phyloP scores from a whole-genome alignment of 1,140 invertebrate genomes.

The Macrotrachela quadricornifera region DNA sequence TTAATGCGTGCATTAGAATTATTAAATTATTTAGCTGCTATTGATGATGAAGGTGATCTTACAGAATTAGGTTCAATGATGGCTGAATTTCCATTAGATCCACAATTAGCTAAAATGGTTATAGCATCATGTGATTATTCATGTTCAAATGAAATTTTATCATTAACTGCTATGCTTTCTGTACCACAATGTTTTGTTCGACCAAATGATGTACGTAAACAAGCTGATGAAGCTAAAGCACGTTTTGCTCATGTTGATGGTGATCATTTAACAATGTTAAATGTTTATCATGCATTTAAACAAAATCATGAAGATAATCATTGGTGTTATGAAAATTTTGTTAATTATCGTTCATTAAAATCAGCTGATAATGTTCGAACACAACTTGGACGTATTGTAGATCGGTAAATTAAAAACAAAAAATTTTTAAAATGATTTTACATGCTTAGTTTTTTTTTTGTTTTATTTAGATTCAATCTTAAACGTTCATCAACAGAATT shows the following conservation, averaged over 20 bases:
- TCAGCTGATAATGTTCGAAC: slow-evolving; percentile 64
- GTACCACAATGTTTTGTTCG: slow-evolving; percentile 98
- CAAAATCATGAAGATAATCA: slow-evolving; percentile 77
- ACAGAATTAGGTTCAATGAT: slow-evolving; percentile 53
- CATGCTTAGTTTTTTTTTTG: too few relatives aligned
- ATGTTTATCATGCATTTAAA: slow-evolving; percentile 95
- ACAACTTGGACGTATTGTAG: slow-evolving; percentile 63
- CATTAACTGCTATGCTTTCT: slow-evolving; percentile 82
- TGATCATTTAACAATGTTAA: slow-evolving; percentile 78
- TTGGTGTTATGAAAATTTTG: slow-evolving; percentile 98
- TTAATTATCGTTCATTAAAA: slow-evolving; percentile 91
- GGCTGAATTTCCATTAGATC: slow-evolving; percentile 97
- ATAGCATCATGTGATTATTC: slow-evolving; percentile 83
- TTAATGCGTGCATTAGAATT: slow-evolving; percentile 95
- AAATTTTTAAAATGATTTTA: too few relatives aligned
- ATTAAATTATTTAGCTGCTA: slow-evolving; percentile 80
- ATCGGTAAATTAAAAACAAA: slow-evolving; percentile 32
- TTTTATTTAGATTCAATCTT: slow-evolving; percentile 45
- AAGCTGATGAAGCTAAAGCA: slow-evolving; percentile 96
- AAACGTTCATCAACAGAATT: slow-evolving; percentile 80
- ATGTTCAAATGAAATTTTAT: slow-evolving; percentile 96
- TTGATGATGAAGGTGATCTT: slow-evolving; percentile 61
- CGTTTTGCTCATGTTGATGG: slow-evolving; percentile 97
- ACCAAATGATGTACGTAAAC: slow-evolving; percentile 94
- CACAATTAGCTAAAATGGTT: slow-evolving; percentile 93